phyloP scores from a whole-genome alignment of 1,140 invertebrate species.

The Planococcus citri region DNA sequence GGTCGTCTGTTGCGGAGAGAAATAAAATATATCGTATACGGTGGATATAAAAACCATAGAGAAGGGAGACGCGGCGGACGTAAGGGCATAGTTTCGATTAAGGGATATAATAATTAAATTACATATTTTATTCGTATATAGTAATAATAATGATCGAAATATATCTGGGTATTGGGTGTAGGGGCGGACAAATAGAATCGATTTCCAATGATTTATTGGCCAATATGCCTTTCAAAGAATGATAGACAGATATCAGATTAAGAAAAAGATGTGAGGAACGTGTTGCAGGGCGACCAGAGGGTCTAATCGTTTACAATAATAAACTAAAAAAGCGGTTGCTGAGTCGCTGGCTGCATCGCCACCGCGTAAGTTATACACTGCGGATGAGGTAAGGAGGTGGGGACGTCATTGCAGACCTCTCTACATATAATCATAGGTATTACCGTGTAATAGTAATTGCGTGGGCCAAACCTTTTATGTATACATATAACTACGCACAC shows the following conservation, averaged over 20 bases:
- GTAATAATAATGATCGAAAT: conserved; percentile 16
- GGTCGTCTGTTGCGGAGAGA: too few relatives aligned
- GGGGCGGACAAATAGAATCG: conserved; percentile 18
- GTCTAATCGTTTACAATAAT: conserved; percentile 16
- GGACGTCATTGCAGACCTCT: not conserved
- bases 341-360: too few relatives aligned
- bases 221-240: conserved; percentile 17
- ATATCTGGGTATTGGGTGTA: conserved; percentile 1
- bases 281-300: conserved; percentile 10
- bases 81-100: not conserved
- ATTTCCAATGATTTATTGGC: conserved; percentile 17
- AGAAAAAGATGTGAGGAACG: not conserved
- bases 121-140: conserved; percentile 17
- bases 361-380: too few relatives aligned
- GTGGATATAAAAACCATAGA: too few relatives aligned
- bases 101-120: conserved; percentile 20
- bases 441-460: conserved; percentile 14
- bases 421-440: conserved; percentile 19
- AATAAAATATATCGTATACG: too few relatives aligned
- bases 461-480: conserved; percentile 16
- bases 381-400: not conserved
- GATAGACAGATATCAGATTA: conserved; percentile 19
- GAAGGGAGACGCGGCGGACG: not conserved
- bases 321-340: conserved; percentile 13
- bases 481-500: not conserved